Evolutionary conservation across 2,888 invertebrate species (phyloP), one percentile per base, ranked within the genome.

Genomic region (Camponotus fellah): DNA sequence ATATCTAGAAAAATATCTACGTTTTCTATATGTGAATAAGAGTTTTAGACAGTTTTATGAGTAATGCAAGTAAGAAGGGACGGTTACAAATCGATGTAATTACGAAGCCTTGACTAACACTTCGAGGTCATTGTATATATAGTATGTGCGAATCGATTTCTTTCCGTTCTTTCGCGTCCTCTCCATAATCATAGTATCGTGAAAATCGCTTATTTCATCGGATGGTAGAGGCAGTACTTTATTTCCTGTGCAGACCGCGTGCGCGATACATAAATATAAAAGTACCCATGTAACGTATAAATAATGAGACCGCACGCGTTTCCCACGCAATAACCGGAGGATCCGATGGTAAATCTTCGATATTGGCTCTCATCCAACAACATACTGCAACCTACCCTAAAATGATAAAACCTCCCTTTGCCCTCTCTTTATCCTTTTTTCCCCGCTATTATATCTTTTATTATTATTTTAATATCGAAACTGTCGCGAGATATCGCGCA

Each of bases 321-420:
- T 90, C 85, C 85, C 88, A 87, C 90, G 93, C 91, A 92, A 93
- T 92, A 93, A 93, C 92, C 87, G 88, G 85, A 83, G 88, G 89
- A 88, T 87, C 60, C 87, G 87, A 89, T 89, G 92, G 89, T 93
- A 93, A 93, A 93, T 93, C 93, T 93, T 92, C 88, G 91, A 91
- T 92, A 93, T 92, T 93, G 92, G 93, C 89, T 65, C 72, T 75
- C 84, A 60, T 88, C 84, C 88, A 89, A 85, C 89, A 85, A 89
- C 84, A 77, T 77, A 77, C 69, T 76, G 82, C 71, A 83, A 60
- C 34, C 37, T 69, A 12, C 43, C 37, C 72, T 46, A 79, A 79
- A 26, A 72, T 79, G 71, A 71, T 46, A 79, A 53, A 56, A 64
- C 46, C 62, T 26, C 26, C 49, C 37, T 62, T 10, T n/a, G 8